Percentiles rank a stretch among this genome's conserved stretches.
These are phyloP conservation scores for Ameiurus melas DNA, from an alignment of 2,113 vertebrate genomes.

Conservation along the genomic window DNA sequence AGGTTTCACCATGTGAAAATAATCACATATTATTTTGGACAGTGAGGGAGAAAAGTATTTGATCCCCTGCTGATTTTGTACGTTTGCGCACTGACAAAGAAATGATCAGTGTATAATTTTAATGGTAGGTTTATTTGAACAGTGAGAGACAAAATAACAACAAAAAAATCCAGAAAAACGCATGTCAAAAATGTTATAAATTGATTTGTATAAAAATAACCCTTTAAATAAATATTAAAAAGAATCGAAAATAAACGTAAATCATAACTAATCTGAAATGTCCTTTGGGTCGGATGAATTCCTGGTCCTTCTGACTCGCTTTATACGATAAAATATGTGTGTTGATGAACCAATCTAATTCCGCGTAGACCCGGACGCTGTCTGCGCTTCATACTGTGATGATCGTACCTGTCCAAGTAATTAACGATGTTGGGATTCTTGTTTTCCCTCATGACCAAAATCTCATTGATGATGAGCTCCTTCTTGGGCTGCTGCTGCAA, in stretches of 20 bases:
- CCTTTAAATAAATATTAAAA: not conserved
- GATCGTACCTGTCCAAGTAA: slow-evolving; percentile 91
- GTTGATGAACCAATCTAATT: not conserved
- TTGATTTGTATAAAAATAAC: not conserved
- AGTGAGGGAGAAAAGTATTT: too few species aligned
- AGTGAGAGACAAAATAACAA: too few species aligned
- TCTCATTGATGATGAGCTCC: slow-evolving; percentile 97
- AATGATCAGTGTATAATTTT: too few species aligned
- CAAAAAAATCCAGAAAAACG: too few species aligned
- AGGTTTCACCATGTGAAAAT: not conserved
- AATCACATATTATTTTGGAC: not conserved
- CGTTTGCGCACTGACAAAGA: too few species aligned
- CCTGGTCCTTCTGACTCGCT: not conserved
- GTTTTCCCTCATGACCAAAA: slow-evolving; percentile 99
- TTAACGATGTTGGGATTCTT: slow-evolving; percentile 98
- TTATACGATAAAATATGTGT: not conserved
- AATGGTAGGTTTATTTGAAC: too few species aligned
- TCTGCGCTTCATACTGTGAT: not conserved
- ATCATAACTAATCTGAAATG: not conserved
- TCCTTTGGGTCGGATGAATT: not conserved
- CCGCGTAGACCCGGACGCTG: not conserved
- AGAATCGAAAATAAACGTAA: too few species aligned
- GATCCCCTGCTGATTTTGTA: too few species aligned
- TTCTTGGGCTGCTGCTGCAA: slow-evolving; percentile 97
- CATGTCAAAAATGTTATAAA: too few species aligned